Evolutionary conservation across 2,113 vertebrate species (phyloP), one percentile per base, ranked within the genome.

Genomic region (Macquaria australasica): DNA sequence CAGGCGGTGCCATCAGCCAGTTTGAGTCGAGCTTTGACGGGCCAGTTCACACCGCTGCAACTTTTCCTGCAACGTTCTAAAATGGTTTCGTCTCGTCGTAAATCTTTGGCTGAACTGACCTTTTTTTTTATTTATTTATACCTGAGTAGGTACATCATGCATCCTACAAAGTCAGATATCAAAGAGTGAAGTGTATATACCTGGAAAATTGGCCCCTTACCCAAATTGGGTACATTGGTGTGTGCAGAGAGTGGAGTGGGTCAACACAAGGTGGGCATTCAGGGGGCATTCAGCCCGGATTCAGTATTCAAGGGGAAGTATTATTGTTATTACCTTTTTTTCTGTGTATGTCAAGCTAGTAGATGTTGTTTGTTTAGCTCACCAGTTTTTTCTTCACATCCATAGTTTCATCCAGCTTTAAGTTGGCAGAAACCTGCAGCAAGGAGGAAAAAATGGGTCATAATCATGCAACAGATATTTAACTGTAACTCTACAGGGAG

Each of bases 371-470:
- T 43, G 6, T 71, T 64, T 6, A 31, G 75, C 97, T 96, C 72
- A 99, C 98, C 97, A 99, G 94, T 60, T 98, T 96, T 92, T 97
- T 99, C 93, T 99, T 99, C 89, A 98, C 97, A 72, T 98, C 97
- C 88, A 97, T 96, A 76, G 93, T 97, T 94, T 99, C 98, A 4
- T 96, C 96, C 80, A 99, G 95, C 92, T 99, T 99, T 86, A 99
- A 89, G 89, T 99, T 98, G 80, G 97, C 97, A 56, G 98, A 99
- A 73, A 99, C 97, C 98, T 99, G 83, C 55, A 85, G 60, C 4
- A 85, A 53, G 59, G 16, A 82, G 10, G 14, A 59, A 64, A 62
- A 34, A 25, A 34, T 0, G 14, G 5, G 37, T 62, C 34, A 55
- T 15, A 1, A 21, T 39, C 25, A 43, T 75, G 45, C 21, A 74